Conservation (phyloP, 1,140 invertebrate species). For the Cydia pomonella region DNA sequence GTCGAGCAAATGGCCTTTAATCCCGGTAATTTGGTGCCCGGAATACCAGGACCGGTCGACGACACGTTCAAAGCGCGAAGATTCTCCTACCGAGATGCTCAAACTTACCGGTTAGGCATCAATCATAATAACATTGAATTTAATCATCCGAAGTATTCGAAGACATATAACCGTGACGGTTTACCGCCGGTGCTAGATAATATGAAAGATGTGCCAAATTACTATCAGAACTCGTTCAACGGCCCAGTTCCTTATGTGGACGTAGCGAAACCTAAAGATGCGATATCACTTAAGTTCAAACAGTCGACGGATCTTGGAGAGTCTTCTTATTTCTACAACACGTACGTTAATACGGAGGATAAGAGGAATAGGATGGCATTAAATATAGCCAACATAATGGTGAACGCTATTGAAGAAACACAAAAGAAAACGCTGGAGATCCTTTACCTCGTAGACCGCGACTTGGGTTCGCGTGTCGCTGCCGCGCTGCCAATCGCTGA, state of each 20-base stretch:
- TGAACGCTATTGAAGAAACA: not conserved
- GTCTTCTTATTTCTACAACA: conserved; percentile 54
- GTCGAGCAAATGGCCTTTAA: not conserved
- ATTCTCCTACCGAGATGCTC: conserved; percentile 92
- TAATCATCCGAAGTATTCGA: conserved; percentile 88
- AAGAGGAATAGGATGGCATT: not conserved
- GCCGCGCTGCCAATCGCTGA: not conserved
- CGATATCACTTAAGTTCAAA: conserved; percentile 43
- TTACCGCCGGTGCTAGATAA: conserved; percentile 82
- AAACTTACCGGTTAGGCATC: conserved; percentile 90
- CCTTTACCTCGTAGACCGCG: not conserved
- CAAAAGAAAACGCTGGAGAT: not conserved
- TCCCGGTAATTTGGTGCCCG: conserved; percentile 14
- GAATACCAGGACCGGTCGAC: conserved; percentile 14
- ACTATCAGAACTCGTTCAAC: conserved; percentile 82
- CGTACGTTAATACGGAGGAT: not conserved
- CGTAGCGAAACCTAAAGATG: conserved; percentile 45
- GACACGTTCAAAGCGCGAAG: not conserved
- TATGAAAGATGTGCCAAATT: conserved; percentile 86
- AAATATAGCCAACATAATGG: not conserved
- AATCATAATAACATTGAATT: conserved; percentile 93
- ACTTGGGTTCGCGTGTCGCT: not conserved
- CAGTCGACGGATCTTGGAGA: conserved; percentile 57
- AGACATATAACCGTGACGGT: conserved; percentile 88
- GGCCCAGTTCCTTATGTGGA: conserved; percentile 83